A percentile compares a stretch with the other conserved stretches of the same genome.
These are phyloP conservation scores for Coregonus ussuriensis DNA, from an alignment of 2,797 vertebrate genomes.

Conservation along the genomic window DNA sequence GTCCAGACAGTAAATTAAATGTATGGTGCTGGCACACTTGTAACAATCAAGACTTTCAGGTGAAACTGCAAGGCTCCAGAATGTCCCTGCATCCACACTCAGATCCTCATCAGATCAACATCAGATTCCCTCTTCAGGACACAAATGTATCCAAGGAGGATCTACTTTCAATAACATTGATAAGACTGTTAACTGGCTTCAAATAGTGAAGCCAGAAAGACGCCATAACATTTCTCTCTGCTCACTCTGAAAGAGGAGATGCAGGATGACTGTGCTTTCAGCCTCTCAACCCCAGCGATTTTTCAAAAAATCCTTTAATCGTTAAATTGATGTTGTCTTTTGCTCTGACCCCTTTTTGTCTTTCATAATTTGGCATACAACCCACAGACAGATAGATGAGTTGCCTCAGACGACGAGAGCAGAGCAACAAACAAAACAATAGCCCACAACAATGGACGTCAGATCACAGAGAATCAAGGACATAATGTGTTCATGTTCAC, in stretches of 20 bases:
- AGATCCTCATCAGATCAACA: not conserved
- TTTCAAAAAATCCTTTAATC: not conserved
- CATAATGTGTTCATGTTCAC: not conserved
- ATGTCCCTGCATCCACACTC: no score
- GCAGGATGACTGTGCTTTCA: not conserved
- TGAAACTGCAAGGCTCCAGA: no score
- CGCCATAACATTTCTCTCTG: not conserved
- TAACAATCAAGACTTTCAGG: no score
- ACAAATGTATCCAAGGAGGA: not conserved
- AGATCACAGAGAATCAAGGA: not conserved
- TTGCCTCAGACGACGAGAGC: not conserved
- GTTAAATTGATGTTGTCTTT: not conserved
- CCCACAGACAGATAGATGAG: not conserved
- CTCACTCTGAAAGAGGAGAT: not conserved
- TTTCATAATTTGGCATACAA: not conserved
- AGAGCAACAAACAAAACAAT: not conserved
- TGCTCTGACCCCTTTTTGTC: not conserved
- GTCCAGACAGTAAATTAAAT: slow-evolving; percentile 4
- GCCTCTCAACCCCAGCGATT: not conserved
- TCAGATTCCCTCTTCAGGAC: not conserved
- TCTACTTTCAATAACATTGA: not conserved
- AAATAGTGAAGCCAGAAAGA: not conserved
- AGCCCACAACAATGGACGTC: not conserved
- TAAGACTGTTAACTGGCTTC: not conserved
- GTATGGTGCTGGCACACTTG: no score